phyloP scores from a whole-genome alignment of 2,797 vertebrate genomes.

The Ambastaia sidthimunki region DNA sequence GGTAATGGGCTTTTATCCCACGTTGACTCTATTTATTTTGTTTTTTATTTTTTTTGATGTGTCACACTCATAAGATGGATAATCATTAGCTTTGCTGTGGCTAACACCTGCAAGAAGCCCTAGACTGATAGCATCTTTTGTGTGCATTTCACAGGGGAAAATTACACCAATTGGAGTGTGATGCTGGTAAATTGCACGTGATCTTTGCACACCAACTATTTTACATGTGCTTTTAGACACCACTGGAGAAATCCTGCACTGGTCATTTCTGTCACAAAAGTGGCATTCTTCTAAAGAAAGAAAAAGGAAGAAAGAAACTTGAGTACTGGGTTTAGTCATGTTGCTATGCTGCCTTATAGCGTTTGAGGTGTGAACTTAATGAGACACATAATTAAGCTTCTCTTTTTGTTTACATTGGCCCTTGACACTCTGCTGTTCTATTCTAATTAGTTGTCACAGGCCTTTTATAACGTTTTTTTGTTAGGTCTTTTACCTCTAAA shows the following conservation, averaged over 20 bases:
- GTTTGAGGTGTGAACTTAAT: conserved; percentile 27
- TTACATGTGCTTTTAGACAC: conserved; percentile 19
- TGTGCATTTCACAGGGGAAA: conserved; percentile 52
- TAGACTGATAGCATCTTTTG: conserved; percentile 48
- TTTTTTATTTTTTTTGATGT: not conserved
- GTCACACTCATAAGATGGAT: conserved; percentile 42
- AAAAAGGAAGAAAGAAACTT: not conserved
- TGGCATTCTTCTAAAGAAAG: not conserved
- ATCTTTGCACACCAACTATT: conserved; percentile 20
- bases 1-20: conserved; percentile 24
- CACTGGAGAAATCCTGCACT: not conserved
- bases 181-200: conserved; percentile 22
- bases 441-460: conserved; percentile 16
- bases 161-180: conserved; percentile 49
- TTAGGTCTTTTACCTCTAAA: not conserved
- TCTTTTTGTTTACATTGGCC: conserved; percentile 18
- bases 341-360: not conserved
- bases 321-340: not conserved
- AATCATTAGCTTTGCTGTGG: conserved; percentile 49
- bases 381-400: conserved; percentile 25
- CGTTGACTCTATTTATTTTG: not conserved
- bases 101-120: conserved; percentile 49
- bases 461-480: conserved; percentile 25
- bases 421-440: conserved; percentile 13
- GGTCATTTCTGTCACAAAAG: conserved; percentile 1